Base-by-base conservation (phyloP, 2,113 vertebrate species). In the Collichthys lucidus region DNA sequence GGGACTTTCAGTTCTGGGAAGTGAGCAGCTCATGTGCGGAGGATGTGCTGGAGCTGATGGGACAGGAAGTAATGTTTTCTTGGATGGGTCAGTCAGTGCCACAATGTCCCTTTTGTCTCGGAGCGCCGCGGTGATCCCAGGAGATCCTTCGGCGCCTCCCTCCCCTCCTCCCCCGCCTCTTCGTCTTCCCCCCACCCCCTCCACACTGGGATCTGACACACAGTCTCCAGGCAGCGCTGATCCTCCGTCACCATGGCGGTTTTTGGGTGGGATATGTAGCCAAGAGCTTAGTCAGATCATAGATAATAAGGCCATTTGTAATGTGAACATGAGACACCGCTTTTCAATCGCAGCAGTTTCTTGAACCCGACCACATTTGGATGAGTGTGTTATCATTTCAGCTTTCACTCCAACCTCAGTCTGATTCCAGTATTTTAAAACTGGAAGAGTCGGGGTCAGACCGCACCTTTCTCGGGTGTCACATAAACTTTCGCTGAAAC, bases 21-120 rank as follows among this genome's bases (percentile, higher is more conserved):
- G 73, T 31, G 73, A 87, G 74, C 55, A 2, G 82, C 74, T 86
- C 62, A 16, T 80, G 63, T 84, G 86, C 17, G 77, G 86, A 85
- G 90, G 90, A 89, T 76, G 35, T 40, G 82, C 82, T 74, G 82
- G 83, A 80, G 86, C 86, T 89, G 85, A 72, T 86, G 87, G 85
- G 90, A 87, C 90, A 91, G 92, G 91, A 93, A 88, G 86, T 76
- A 10, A 56, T 74, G 74, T 87, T 80, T 87, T 90, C 87, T 86
- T 84, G 80, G 85, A 88, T 77, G 80, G 81, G 74, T 89, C 83
- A 85, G 88, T 72, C 79, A 61, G 82, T 85, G 87, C 86, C 86
- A 91, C 92, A 93, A 89, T 91, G 84, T 89, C 81, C 71, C 74
- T 86, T 92, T 93, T 93, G 90, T 92, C 71, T 88, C 6, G 20